Conservation (phyloP, 2,797 vertebrate species). For the Liparis tanakae region DNA sequence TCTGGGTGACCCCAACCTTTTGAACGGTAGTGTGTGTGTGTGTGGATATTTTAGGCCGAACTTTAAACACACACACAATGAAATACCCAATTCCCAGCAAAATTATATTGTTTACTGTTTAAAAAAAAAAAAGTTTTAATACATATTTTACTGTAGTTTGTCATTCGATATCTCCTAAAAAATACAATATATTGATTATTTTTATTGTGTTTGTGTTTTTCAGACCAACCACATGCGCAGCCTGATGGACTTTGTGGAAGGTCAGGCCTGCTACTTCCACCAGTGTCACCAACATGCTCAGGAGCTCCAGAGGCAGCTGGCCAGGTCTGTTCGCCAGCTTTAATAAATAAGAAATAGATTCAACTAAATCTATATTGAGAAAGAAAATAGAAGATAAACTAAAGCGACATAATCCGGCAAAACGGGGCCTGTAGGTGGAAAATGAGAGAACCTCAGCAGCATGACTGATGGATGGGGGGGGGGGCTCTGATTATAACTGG, state of each 20-base stretch:
- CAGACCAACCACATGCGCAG: constrained; percentile 94
- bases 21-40: too few relatives aligned
- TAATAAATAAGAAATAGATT: too few relatives aligned
- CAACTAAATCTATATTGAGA: too few relatives aligned
- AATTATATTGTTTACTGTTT: neutral
- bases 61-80: too few relatives aligned
- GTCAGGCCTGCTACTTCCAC: constrained; percentile 92
- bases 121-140: neutral
- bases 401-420: neutral
- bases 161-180: neutral
- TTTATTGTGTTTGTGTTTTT: neutral
- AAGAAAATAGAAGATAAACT: neutral
- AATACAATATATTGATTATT: neutral
- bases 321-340: constrained; percentile 83
- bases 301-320: constrained; percentile 92
- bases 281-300: constrained; percentile 94
- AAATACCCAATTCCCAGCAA: neutral
- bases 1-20: too few relatives aligned
- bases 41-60: too few relatives aligned
- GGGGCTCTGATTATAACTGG: too few relatives aligned
- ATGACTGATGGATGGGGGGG: too few relatives aligned
- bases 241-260: constrained; percentile 94
- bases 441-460: neutral
- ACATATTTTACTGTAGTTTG: neutral
- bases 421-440: neutral